A percentile compares a stretch with the other conserved stretches of the same genome.
Evolutionary conservation across 2,888 invertebrate species (phyloP).

Genomic region (Philaethria dido): DNA sequence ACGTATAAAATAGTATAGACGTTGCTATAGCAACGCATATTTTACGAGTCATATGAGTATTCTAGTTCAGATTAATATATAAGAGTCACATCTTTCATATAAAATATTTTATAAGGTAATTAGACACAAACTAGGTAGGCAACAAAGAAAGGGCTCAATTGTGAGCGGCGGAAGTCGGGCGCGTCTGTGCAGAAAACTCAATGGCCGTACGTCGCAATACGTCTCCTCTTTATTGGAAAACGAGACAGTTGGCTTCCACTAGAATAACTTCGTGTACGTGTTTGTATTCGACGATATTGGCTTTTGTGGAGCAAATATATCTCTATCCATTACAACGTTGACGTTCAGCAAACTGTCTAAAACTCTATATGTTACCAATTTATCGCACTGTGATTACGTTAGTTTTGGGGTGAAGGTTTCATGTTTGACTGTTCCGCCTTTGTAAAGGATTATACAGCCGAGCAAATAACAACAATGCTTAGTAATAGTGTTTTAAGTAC

Average conservation of each 20-base stretch:
- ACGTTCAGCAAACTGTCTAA: constrained; percentile 36
- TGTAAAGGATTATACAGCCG: not conserved
- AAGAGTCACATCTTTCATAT: constrained; percentile 16
- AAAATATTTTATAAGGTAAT: constrained; percentile 36
- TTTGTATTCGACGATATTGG: constrained; percentile 68
- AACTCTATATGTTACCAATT: constrained; percentile 27
- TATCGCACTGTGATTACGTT: constrained; percentile 25
- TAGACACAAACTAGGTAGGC: constrained; percentile 44
- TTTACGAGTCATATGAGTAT: no score
- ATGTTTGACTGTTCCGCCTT: constrained; percentile 16
- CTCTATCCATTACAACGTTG: constrained; percentile 46
- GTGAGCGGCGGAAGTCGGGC: constrained; percentile 52
- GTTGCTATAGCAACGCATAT: no score
- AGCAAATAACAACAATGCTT: constrained; percentile 2
- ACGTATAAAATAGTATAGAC: not conserved
- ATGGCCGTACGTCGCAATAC: constrained; percentile 74
- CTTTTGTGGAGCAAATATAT: constrained; percentile 68
- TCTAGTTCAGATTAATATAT: not conserved
- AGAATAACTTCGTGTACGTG: constrained; percentile 69
- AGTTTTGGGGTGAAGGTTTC: constrained; percentile 19
- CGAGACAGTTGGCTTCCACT: constrained; percentile 74
- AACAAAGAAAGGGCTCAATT: constrained; percentile 50
- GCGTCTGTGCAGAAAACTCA: constrained; percentile 77
- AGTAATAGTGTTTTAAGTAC: not conserved
- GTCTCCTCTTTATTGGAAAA: constrained; percentile 76